Evolutionary conservation across 1,140 invertebrate species (phyloP).

Genomic region (Orchesella cincta): DNA sequence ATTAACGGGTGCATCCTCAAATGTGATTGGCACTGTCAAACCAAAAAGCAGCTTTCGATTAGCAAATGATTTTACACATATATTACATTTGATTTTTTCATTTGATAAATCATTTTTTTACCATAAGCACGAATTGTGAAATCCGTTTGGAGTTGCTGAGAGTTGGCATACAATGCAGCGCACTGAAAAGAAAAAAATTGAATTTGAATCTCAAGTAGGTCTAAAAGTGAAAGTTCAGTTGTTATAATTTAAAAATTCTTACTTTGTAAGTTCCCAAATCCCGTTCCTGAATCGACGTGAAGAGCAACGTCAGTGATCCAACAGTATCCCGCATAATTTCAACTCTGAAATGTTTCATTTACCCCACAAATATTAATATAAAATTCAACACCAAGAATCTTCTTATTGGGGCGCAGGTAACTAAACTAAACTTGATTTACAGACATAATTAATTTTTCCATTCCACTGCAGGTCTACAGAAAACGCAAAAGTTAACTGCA

Average conservation of each 20-base stretch:
- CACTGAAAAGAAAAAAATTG: constrained; percentile 59
- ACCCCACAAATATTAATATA: not conserved
- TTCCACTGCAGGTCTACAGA: not conserved
- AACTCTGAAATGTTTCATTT: constrained; percentile 6
- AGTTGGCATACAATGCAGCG: constrained; percentile 72
- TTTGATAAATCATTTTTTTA: constrained; percentile 57
- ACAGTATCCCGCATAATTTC: constrained; percentile 35
- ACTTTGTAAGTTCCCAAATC: constrained; percentile 75
- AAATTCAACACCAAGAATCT: not conserved
- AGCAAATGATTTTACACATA: not conserved
- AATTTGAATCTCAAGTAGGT: not conserved
- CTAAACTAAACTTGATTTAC: not conserved
- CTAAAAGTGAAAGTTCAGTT: not conserved
- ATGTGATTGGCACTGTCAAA: constrained; percentile 50
- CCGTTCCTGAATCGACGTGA: constrained; percentile 60
- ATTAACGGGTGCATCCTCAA: constrained; percentile 68
- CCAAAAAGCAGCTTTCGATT: not conserved
- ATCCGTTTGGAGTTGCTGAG: constrained; percentile 64
- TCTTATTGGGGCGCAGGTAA: not conserved
- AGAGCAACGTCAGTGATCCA: constrained; percentile 38
- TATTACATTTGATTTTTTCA: not conserved
- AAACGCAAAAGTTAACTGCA: not conserved
- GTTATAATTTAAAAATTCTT: not conserved
- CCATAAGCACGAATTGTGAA: constrained; percentile 74
- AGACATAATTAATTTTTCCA: not conserved